Base-by-base conservation (phyloP, 1,140 invertebrate genomes). In the Acromyrmex echinatior region DNA sequence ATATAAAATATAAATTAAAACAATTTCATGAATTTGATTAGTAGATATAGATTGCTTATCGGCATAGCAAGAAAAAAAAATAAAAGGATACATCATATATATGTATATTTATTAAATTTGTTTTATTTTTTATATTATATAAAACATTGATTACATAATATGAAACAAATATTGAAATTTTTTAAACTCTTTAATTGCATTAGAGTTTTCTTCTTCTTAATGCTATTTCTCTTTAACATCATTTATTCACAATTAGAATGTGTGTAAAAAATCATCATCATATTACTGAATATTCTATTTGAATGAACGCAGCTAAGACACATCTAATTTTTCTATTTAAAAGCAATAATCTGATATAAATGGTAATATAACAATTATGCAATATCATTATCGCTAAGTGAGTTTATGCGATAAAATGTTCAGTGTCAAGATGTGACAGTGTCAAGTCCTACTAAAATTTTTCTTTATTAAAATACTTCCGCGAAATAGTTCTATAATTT, bases 321-420 rank as follows among this genome's bases (percentile, higher is more conserved):
- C 14, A 39, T 76, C 7, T 35, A 35, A 76, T 25, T 71, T 16
- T 58, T 58, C n/a, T 74, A 60, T 60, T 76, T 60, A 25, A 60
- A 39, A 16, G 6, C 3, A 35, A 76, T 16, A 1, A 60, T 77
- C n/a, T 60, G n/a, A 39, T 60, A 76, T 16, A 21, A 74, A 60
- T 39, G 12, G 12, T 58, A 77, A 58, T 58, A n/a, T 76, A 35
- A 45, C 1, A 18, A 77, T 60, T 77, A 25, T 77, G 31, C 56
- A 77, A 77, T 39, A 56, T n/a, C 1, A 16, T 39, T 60, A 77
- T 77, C 31, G 1, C 7, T 7, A 0, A 39, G 1, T 5, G 6
- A 60, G n/a, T 77, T 76, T 60, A 35, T 31, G 9, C 12, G 53
- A 77, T 77, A 39, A 77, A 35, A 60, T 25, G 14, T 60, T 9